Base-by-base conservation (phyloP, 1,140 invertebrate genomes). In the Nasonia vitripennis region DNA sequence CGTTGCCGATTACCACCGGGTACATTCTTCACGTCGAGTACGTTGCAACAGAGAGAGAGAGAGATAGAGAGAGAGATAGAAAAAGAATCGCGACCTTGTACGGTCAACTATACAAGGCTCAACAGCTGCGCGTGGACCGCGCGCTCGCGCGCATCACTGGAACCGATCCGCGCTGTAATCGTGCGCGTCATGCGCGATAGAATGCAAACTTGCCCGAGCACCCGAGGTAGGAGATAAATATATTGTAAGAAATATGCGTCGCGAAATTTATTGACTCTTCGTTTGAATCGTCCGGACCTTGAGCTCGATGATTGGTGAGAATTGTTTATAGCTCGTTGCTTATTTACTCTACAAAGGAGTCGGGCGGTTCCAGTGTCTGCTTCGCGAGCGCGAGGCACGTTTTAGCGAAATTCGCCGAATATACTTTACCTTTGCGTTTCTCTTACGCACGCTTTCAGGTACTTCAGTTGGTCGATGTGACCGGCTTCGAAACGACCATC, bases 1-100 rank as follows among this genome's bases (percentile, higher is more conserved):
- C 96, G 90, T 98, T 97, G 73, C 97, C 97, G 87, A 98, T 95
- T 37, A 98, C 97, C 17, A 98, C 97, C 12, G 98, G 97, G 91
- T 96, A 97, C 93, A 98, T 95, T 91, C 97, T 97, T 91, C 83
- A 93, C 93, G 86, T 86, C 20, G 68, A 55, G 45, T 34, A 20
- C 14, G 71, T 84, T 84, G 62, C 62, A 85, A 41, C 78, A 71
- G 78, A 31, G 78, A 71, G 78, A 31, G 70, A 27, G 27, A 27
- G 27, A 27, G 27, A n/a, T n/a, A 31, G 78, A 71, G 78, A 31
- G 70, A 27, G 27, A 27, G 27, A 27, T 1, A 27, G 1, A 27
- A 0, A 27, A 1, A 85, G 6, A 77, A 83, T 71, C n/a, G 71
- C 23, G 68, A 71, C 14, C 79, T 14, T 81, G 37, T 17, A 23